These are phyloP conservation scores for Pseudobourletiella spinata DNA, from an alignment of 1,140 invertebrate species.

Conservation along the genomic window DNA sequence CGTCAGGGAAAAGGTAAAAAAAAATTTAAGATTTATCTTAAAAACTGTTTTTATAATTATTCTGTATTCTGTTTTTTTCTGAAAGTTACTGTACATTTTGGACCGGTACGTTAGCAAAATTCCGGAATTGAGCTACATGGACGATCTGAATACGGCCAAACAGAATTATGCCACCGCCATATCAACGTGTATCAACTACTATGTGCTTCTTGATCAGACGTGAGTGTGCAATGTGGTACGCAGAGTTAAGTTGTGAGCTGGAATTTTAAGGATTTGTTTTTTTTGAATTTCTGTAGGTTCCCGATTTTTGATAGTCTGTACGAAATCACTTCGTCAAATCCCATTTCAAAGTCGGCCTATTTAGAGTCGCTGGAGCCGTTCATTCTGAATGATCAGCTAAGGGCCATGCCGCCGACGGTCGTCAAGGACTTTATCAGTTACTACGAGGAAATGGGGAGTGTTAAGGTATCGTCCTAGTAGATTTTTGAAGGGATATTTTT, in stretches of 20 bases:
- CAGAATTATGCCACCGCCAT: conserved; percentile 41
- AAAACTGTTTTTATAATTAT: too few species aligned
- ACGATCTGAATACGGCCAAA: conserved; percentile 30
- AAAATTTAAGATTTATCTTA: too few species aligned
- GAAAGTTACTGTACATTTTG: conserved; percentile 51
- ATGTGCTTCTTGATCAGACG: conserved; percentile 41
- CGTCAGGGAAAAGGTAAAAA: conserved; percentile 50
- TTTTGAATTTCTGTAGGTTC: too few species aligned
- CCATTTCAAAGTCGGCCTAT: conserved; percentile 43
- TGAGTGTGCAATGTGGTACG: too few species aligned
- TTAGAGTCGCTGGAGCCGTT: conserved; percentile 46
- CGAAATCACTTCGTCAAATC: conserved; percentile 44
- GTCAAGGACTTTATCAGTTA: conserved; percentile 57
- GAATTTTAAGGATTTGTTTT: too few species aligned
- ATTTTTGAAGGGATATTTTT: too few species aligned
- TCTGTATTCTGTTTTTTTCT: too few species aligned
- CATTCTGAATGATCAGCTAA: conserved; percentile 47
- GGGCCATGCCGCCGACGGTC: conserved; percentile 51
- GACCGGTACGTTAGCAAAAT: conserved; percentile 45
- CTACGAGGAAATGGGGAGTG: conserved; percentile 48
- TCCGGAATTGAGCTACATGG: conserved; percentile 29
- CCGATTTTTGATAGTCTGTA: conserved; percentile 48
- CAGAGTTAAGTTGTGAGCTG: too few species aligned
- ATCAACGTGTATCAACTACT: conserved; percentile 45
- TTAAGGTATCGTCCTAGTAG: too few species aligned